phyloP scores from a whole-genome alignment of 2,888 invertebrate genomes.

The Rhogogaster chlorosoma region DNA sequence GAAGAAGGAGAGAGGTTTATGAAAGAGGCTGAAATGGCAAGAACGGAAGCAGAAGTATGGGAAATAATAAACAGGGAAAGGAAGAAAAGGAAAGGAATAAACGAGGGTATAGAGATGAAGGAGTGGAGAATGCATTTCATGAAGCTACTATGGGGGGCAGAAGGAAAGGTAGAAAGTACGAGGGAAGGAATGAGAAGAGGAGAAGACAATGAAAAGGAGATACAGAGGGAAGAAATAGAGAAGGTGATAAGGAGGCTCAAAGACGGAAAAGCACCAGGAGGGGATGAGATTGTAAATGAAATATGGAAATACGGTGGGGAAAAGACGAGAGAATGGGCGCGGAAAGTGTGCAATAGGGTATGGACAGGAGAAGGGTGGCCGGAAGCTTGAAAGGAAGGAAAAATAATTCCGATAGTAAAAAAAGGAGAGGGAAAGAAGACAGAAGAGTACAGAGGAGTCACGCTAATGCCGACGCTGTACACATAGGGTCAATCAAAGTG shows the following conservation, averaged over 20 bases:
- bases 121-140: slow-evolving; percentile 48
- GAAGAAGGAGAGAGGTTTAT: slow-evolving; percentile 11
- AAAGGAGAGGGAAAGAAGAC: slow-evolving; percentile 48
- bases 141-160: background rate
- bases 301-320: slow-evolving; percentile 8
- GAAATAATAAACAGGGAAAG: slow-evolving; percentile 30
- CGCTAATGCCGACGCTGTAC: too few relatives aligned
- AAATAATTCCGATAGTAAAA: slow-evolving; percentile 18
- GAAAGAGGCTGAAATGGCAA: slow-evolving; percentile 18
- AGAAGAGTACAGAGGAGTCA: too few relatives aligned
- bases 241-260: background rate
- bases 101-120: background rate
- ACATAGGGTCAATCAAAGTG: too few relatives aligned
- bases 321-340: too few relatives aligned
- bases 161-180: background rate
- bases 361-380: slow-evolving; percentile 42
- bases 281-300: slow-evolving; percentile 18
- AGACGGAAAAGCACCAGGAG: slow-evolving; percentile 13
- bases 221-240: too few relatives aligned
- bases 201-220: background rate
- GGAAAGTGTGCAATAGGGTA: too few relatives aligned
- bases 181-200: background rate
- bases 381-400: slow-evolving; percentile 15
- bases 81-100: background rate
- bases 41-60: too few relatives aligned